Base-by-base conservation (phyloP, 2,113 vertebrate species). In the Struthio camelus region DNA sequence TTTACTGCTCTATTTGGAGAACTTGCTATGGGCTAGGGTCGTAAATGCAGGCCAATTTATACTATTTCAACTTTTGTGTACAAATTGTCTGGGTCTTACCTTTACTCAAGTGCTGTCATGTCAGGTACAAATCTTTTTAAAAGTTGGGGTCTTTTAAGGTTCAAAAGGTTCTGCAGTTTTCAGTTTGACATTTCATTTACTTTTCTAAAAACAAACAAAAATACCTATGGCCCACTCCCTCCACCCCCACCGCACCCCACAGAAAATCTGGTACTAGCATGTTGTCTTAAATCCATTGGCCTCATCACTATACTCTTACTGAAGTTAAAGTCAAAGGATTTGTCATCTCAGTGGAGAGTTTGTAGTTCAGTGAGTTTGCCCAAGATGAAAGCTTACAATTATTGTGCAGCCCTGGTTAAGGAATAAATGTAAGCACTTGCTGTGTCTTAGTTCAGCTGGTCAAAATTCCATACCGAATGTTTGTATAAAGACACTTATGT, bases 381-480 rank as follows among this genome's bases (percentile, higher is more conserved):
- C 71, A 82, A 27, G 62, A 87, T 91, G 50, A 91, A 80, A 70
- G 36, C 8, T 80, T 87, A 34, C 20, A 11, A 28, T 70, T 58
- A 53, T 76, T 75, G 64, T 36, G 53, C 28, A 10, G 23, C 62
- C 30, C n/a, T 0, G 6, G 72, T 80, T 85, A 87, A 89, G 53
- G 53, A 87, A 82, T 53, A 89, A 89, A 81, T 64, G n/a, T 25
- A 64, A 64, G 61, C 61, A 65, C 71, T 44, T 80, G 46, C 75
- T 70, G 44, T 50, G 58, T 87, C 46, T 90, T 34, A 88, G 59
- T 85, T 87, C 78, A 87, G 20, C 85, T 72, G 38, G 70, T 83
- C 81, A 85, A 50, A 96, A 87, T 80, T 83, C 62, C 50, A n/a
- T 90, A 80, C 24, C 30, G 71, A 80, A 78, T 94, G 87, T 73